Percentiles rank a stretch among this genome's conserved stretches.
These are phyloP conservation scores for Macroteleia sp. DNA, from an alignment of 2,888 invertebrate genomes.

Conservation along the genomic window DNA sequence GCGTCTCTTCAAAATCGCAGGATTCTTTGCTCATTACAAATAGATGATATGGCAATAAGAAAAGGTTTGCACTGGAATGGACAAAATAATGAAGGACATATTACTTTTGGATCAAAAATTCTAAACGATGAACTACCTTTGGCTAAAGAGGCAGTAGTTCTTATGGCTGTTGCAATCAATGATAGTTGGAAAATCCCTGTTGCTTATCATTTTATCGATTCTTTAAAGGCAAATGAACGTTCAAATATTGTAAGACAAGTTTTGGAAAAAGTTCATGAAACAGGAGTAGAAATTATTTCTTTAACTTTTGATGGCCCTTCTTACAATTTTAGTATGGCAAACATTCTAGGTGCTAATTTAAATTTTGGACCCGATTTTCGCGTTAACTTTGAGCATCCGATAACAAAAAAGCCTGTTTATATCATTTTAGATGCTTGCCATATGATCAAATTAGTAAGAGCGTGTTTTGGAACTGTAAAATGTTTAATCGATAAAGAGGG, in stretches of 20 bases:
- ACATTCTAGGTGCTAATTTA: constrained; percentile 28
- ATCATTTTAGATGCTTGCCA: too few species aligned
- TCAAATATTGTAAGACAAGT: constrained; percentile 9
- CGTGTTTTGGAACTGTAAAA: too few species aligned
- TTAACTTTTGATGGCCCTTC: constrained; percentile 53
- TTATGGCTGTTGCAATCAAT: constrained; percentile 47
- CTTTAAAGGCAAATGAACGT: constrained; percentile 29
- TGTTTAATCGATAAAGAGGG: too few species aligned
- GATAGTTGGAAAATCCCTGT: constrained; percentile 40
- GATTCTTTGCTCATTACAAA: background rate
- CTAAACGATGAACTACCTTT: too few species aligned
- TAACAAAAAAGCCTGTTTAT: too few species aligned
- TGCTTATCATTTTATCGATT: constrained; percentile 43
- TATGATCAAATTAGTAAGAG: too few species aligned
- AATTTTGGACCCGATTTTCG: too few species aligned
- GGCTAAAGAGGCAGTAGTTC: constrained; percentile 31
- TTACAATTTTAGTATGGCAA: constrained; percentile 34
- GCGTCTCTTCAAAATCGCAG: too few species aligned
- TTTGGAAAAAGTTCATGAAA: constrained; percentile 32
- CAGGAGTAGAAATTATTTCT: constrained; percentile 24
- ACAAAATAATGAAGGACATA: background rate
- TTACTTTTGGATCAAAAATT: background rate
- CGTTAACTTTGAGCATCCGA: too few species aligned
- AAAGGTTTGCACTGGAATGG: background rate
- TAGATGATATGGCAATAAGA: constrained; percentile 2